Base-by-base conservation (phyloP, 2,888 invertebrate genomes). In the Thyatira batis region DNA sequence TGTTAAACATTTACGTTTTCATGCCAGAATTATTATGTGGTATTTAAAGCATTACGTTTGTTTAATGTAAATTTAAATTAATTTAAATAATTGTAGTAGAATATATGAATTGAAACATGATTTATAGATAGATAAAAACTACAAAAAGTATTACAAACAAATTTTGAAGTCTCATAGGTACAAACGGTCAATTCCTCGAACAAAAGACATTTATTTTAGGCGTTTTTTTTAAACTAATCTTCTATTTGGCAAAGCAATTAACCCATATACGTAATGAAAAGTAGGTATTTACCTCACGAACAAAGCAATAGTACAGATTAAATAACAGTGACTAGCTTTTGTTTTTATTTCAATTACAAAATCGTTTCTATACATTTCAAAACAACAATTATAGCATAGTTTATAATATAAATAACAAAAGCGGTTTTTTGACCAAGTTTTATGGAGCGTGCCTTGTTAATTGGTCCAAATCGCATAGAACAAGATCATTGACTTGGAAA, bases 1-100 rank as follows among this genome's bases (percentile, higher is more conserved):
- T 48, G 27, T 48, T 48, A 48, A n/a, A 48, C 48, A 48, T 27
- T 28, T 20, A 48, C 48, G 48, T 48, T 48, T 27, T 17, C 27
- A 48, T 27, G 25, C 25, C 23, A 25, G 23, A 46, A 13, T n/a
- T 46, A 25, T 46, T 46, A 13, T 27, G 46, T n/a, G 46, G n/a
- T n/a, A n/a, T n/a, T n/a, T 23, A 13, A 25, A 25, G 13, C 23
- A 25, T 13, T 46, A 23, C n/a, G 25, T 13, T 13, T 23, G 23
- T 46, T 13, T 45, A 21, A 45, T 25, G 23, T 25, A 10, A 25
- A 25, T 10, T 23, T 23, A 21, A 2, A 4, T 6, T 6, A 21
- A 21, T 45, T 30, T 11, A 30, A 3, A 11, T 10, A 45, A 4
- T 39, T 39, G 2, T 39, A n/a, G n/a, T n/a, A n/a, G n/a, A n/a